Evolutionary conservation across 64 coral and sea anemone species (phyloP).

Genomic region (Pachyseris speciosa): DNA sequence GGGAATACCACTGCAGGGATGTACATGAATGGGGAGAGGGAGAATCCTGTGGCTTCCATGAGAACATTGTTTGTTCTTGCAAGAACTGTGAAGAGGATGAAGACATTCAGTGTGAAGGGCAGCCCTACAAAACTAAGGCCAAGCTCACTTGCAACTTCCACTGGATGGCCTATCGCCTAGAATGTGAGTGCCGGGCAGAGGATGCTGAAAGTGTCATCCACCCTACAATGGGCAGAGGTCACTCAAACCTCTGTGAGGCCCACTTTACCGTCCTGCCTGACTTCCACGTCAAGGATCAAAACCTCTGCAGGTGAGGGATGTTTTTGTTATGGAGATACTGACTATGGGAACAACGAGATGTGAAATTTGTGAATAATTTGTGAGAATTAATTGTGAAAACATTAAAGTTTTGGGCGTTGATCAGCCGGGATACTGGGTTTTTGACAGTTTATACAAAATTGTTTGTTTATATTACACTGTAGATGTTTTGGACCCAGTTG

Average conservation of each 20-base stretch:
- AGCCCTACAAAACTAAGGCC: background rate
- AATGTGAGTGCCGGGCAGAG: no score
- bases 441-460: no score
- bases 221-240: background rate
- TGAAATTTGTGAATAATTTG: no score
- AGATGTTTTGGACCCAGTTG: no score
- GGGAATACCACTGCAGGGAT: background rate
- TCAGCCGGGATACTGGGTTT: no score
- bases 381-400: no score
- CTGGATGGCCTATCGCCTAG: background rate
- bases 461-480: no score
- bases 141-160: background rate
- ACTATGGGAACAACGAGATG: no score
- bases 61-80: background rate
- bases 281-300: background rate
- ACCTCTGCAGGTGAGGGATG: background rate
- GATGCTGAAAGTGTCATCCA: background rate
- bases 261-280: no score
- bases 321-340: no score
- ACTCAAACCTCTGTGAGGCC: background rate
- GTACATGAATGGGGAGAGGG: background rate
- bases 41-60: background rate
- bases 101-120: background rate
- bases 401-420: no score
- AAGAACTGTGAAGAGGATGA: slow-evolving; percentile 1